A percentile compares a stretch with the other conserved stretches of the same genome.
These are phyloP conservation scores for Pedionomus torquatus DNA, from an alignment of 2,113 vertebrate genomes.

Conservation along the genomic window DNA sequence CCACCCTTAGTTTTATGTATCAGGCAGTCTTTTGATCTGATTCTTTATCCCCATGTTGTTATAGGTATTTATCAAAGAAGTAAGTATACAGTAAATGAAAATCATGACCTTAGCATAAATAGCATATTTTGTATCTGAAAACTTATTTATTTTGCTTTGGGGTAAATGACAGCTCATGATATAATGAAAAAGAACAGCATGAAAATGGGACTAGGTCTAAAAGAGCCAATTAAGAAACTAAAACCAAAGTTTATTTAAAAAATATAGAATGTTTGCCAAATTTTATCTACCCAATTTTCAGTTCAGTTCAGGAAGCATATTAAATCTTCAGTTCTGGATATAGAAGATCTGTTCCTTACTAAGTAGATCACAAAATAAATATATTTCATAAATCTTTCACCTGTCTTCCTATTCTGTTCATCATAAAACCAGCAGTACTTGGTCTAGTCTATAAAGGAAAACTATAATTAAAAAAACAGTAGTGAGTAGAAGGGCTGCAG, in stretches of 20 bases:
- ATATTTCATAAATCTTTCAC: background rate
- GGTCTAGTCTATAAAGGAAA: background rate
- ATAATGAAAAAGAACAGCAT: background rate
- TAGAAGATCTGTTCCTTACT: background rate
- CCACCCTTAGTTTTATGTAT: background rate
- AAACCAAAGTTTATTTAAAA: background rate
- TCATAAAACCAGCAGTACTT: background rate
- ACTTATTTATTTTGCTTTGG: background rate
- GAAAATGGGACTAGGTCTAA: background rate
- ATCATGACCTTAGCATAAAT: background rate
- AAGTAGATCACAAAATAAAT: background rate
- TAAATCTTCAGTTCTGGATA: background rate
- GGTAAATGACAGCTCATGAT: background rate
- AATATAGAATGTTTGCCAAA: background rate
- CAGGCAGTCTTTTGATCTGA: background rate
- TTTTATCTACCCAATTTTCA: background rate
- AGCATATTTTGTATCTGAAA: background rate
- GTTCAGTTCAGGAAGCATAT: background rate
- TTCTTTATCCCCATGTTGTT: background rate
- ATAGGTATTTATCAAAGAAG: background rate
- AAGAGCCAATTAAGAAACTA: background rate
- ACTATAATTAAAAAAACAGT: background rate
- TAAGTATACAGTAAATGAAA: background rate
- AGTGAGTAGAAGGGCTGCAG: background rate
- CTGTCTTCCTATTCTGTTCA: background rate